Base-by-base conservation (phyloP, 1,140 invertebrate species). In the Odontomachus brunneus region DNA sequence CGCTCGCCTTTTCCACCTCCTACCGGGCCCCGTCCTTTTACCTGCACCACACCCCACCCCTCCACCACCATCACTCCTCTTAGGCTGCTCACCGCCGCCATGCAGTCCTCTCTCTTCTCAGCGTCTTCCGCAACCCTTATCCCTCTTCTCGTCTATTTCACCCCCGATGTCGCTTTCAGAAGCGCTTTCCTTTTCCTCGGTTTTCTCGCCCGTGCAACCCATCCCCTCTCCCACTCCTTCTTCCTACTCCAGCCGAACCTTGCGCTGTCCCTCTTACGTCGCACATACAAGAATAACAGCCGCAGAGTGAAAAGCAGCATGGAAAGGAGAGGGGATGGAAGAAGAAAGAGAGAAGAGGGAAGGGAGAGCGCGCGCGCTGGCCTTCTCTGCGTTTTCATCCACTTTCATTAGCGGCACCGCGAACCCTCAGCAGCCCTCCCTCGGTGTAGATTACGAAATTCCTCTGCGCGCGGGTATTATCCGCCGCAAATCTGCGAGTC, bases 341-440 rank as follows among this genome's bases (percentile, higher is more conserved):
- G 9, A 11, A n/a, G 48, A 3, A n/a, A 15, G 14, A 48, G 12
- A 12, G 11, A 22, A 2, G 48, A 12, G 48, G 24, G 29, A 15
- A 48, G 29, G 24, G 19, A 57, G 51, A 57, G 29, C 74, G 60
- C 74, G 22, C n/a, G 24, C 24, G 26, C 72, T 63, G 65, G 24
- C 78, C 44, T 76, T 19, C 26, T 62, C 63, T 78, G 49, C 71
- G 82, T 74, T 85, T 83, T 69, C 81, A 76, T 89, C 76, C 83
- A 85, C 85, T 89, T 89, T 89, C 88, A 89, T 89, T 89, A 87
- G 81, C 62, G 65, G 24, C 72, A 60, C 53, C 60, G 73, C 53
- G 44, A 69, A 55, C 80, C 71, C 63, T n/a, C 75, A 53, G 24
- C 55, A 65, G 51, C 65, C 5, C 29, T 38, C n/a, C 24, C 72